These are phyloP conservation scores for Sarcophaga rosellei DNA, from an alignment of 2,888 invertebrate species.

Conservation along the genomic window DNA sequence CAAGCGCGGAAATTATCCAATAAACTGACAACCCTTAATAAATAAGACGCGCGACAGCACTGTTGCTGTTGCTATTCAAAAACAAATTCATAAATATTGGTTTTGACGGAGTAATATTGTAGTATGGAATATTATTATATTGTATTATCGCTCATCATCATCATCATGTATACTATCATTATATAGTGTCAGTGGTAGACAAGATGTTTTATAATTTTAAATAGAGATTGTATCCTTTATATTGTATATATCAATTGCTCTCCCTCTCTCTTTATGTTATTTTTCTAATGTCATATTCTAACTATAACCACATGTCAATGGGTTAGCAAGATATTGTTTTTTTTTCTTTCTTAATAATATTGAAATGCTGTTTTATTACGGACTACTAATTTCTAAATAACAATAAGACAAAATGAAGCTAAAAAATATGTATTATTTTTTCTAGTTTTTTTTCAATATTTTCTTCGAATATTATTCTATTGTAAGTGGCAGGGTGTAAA, in stretches of 20 bases:
- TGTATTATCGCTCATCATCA: conserved; percentile 37
- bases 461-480: background rate
- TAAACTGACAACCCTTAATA: conserved; percentile 35
- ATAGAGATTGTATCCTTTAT: background rate
- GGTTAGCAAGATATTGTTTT: background rate
- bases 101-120: background rate
- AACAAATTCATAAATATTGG: conserved; percentile 5
- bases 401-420: conserved; percentile 12
- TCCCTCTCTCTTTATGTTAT: too few species aligned
- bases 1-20: conserved; percentile 43
- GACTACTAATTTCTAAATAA: conserved; percentile 41
- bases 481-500: background rate
- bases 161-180: conserved; percentile 34
- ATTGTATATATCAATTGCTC: background rate
- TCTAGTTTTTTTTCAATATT: background rate
- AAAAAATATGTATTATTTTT: conserved; percentile 12
- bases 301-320: conserved; percentile 26
- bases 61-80: background rate
- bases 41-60: background rate
- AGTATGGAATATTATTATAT: conserved; percentile 21
- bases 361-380: conserved; percentile 50
- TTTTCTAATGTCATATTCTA: too few species aligned
- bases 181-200: background rate
- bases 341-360: conserved; percentile 44
- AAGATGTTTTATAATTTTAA: conserved; percentile 38